These are phyloP conservation scores for Amphipoea oculea DNA, from an alignment of 2,888 invertebrate genomes.

Conservation along the genomic window DNA sequence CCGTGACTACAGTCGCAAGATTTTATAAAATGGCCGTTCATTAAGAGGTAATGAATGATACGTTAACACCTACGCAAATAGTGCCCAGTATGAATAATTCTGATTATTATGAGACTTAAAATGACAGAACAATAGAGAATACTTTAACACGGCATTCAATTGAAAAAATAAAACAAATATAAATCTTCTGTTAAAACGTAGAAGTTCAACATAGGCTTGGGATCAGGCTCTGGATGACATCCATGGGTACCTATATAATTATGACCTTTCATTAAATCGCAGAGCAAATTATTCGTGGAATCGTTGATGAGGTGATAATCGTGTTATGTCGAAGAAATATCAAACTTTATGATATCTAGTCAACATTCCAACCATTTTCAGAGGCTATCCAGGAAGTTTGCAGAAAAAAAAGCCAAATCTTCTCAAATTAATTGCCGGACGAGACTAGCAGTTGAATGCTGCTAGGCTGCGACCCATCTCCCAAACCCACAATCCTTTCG, in stretches of 20 bases:
- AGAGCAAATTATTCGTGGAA: background rate
- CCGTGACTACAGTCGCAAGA: slow-evolving; percentile 24
- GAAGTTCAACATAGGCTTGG: background rate
- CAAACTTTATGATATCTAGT: background rate
- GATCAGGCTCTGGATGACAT: background rate
- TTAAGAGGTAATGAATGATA: slow-evolving; percentile 24
- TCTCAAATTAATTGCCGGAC: background rate
- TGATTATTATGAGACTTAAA: background rate
- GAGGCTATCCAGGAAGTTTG: background rate
- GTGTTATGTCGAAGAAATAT: background rate
- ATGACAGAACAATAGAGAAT: background rate
- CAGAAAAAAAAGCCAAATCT: background rate
- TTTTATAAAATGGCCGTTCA: slow-evolving; percentile 21
- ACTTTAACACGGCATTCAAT: background rate
- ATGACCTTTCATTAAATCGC: background rate
- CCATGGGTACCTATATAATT: background rate
- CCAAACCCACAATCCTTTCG: slow-evolving; percentile 29
- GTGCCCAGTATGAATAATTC: background rate
- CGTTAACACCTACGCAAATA: slow-evolving; percentile 32
- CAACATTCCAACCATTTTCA: background rate
- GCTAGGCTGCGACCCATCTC: background rate
- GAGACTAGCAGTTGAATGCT: background rate
- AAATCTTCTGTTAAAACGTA: background rate
- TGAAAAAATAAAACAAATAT: background rate
- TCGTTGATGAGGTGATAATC: background rate